phyloP scores from a whole-genome alignment of 1,140 invertebrate species.

The Wiebesia pumilae region DNA sequence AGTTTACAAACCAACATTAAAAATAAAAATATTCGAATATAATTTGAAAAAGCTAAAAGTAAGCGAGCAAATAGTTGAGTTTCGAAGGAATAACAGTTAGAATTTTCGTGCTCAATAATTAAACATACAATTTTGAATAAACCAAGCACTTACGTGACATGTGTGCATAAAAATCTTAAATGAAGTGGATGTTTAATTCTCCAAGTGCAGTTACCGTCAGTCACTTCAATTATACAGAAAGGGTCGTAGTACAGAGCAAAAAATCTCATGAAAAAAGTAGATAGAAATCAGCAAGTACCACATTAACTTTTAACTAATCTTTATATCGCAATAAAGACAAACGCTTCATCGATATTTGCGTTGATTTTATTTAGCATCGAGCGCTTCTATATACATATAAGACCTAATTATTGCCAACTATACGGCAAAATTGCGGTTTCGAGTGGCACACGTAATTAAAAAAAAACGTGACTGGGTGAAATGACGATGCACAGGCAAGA shows the following conservation, averaged over 20 bases:
- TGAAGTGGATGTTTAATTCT: constrained; percentile 6
- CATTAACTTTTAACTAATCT: constrained; percentile 37
- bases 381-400: neutral
- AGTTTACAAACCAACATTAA: neutral
- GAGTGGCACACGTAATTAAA: constrained; percentile 13
- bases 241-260: neutral
- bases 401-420: neutral
- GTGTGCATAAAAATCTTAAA: constrained; percentile 28
- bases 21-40: constrained; percentile 1
- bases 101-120: neutral
- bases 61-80: neutral
- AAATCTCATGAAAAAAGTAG: constrained; percentile 5
- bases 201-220: neutral
- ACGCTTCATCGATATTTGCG: neutral
- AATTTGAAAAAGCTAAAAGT: neutral
- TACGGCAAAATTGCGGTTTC: neutral
- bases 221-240: constrained; percentile 19
- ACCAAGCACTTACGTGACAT: neutral
- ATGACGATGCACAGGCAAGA: neutral
- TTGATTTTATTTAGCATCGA: neutral
- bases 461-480: neutral
- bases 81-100: neutral
- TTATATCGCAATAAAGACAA: constrained; percentile 4
- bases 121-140: neutral
- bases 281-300: constrained; percentile 38